Conservation (phyloP, 1,140 invertebrate species). For the Calliopsis andreniformis region DNA sequence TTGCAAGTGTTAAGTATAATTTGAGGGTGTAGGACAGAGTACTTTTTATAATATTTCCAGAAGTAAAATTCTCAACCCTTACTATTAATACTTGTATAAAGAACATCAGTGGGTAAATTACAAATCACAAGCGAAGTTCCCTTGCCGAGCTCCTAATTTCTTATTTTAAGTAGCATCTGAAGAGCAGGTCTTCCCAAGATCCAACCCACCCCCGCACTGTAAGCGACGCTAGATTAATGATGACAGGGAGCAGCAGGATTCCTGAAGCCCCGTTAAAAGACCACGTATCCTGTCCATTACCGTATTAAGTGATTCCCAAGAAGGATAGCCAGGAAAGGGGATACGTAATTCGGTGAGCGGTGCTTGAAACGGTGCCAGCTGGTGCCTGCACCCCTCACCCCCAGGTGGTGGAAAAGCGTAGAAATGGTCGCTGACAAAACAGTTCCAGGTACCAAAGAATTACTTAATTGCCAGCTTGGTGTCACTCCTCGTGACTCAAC, state of each 20-base stretch:
- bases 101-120: no score
- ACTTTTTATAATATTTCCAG: no score
- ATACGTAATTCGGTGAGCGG: constrained; percentile 75
- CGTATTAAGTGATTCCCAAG: constrained; percentile 59
- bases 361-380: constrained; percentile 78
- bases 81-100: no score
- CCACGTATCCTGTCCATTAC: constrained; percentile 50
- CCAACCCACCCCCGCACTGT: no score
- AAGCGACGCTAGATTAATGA: not conserved
- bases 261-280: not conserved
- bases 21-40: no score
- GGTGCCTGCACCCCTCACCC: constrained; percentile 61
- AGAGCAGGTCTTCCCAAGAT: no score
- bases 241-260: not conserved
- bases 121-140: no score
- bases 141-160: no score
- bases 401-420: constrained; percentile 45
- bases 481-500: not conserved
- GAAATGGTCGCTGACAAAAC: constrained; percentile 33
- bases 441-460: constrained; percentile 12
- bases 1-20: no score
- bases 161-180: no score
- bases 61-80: no score
- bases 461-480: constrained; percentile 7
- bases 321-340: constrained; percentile 51